Evolutionary conservation across 2,113 vertebrate species (phyloP).

Genomic region (Vulpes ferrilata): DNA sequence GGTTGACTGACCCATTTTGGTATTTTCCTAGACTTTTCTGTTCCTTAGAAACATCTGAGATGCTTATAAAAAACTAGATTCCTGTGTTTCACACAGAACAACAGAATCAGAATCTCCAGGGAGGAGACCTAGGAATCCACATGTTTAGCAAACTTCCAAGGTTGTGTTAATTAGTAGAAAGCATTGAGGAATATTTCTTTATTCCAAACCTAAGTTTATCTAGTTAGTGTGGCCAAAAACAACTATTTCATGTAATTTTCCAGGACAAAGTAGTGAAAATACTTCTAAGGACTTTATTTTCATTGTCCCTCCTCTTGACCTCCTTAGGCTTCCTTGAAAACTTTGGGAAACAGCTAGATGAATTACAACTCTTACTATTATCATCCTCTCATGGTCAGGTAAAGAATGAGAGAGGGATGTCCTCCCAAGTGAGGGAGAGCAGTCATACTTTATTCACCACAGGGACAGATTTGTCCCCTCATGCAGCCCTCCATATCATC

Average conservation of each 20-base stretch:
- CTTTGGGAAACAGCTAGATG: neutral
- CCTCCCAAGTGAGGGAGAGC: neutral
- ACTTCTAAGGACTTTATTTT: neutral
- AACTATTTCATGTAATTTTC: neutral
- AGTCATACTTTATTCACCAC: neutral
- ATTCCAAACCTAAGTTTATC: neutral
- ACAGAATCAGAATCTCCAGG: neutral
- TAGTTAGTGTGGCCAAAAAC: neutral
- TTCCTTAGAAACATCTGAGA: neutral
- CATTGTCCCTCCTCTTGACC: neutral
- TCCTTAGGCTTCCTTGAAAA: neutral
- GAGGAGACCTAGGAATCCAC: neutral
- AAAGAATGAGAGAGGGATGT: neutral
- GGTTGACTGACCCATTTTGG: neutral
- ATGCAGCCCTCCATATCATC: neutral
- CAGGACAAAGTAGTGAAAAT: neutral
- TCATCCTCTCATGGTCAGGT: neutral
- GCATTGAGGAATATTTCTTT: no score
- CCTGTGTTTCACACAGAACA: neutral
- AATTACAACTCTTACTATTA: neutral
- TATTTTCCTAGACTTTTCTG: neutral
- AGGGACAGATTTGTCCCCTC: neutral
- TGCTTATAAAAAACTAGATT: neutral
- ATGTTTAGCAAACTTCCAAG: neutral
- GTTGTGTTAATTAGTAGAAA: neutral